phyloP scores from a whole-genome alignment of 2,797 vertebrate genomes.

The Sebastes cheni region DNA sequence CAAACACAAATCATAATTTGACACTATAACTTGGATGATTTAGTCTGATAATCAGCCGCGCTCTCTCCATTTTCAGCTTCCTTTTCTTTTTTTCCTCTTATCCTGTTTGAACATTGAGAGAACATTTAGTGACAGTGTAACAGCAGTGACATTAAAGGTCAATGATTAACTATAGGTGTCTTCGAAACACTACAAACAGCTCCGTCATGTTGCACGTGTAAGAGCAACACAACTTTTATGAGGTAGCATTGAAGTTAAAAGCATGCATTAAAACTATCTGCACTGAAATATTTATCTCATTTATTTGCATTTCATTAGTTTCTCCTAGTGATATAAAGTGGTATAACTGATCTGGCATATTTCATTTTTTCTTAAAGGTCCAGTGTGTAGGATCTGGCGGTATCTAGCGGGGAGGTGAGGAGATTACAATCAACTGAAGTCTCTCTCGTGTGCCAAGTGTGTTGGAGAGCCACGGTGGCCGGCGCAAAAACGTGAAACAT shows the following conservation, averaged over 20 bases:
- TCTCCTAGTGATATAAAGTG: too few species aligned
- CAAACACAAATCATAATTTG: not conserved
- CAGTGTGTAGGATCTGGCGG: too few species aligned
- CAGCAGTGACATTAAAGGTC: not conserved
- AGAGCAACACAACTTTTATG: not conserved
- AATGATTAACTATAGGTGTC: not conserved
- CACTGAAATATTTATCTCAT: not conserved
- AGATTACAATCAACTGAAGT: too few species aligned
- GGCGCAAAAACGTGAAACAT: too few species aligned
- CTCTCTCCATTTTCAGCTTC: not conserved
- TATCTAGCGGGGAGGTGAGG: too few species aligned
- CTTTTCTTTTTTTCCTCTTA: not conserved
- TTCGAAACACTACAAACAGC: not conserved
- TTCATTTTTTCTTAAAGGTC: too few species aligned
- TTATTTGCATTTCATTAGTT: not conserved
- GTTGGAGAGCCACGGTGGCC: too few species aligned
- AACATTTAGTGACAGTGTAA: not conserved
- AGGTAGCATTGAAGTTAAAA: not conserved
- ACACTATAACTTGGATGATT: conserved; percentile 56
- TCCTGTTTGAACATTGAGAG: conserved; percentile 42
- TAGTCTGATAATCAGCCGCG: not conserved
- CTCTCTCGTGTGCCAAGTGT: too few species aligned
- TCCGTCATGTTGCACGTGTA: not conserved
- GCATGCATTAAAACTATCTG: not conserved
- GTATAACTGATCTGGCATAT: not conserved